Base-by-base conservation (phyloP, 2,888 invertebrate genomes). In the Anthophora plumipes region DNA sequence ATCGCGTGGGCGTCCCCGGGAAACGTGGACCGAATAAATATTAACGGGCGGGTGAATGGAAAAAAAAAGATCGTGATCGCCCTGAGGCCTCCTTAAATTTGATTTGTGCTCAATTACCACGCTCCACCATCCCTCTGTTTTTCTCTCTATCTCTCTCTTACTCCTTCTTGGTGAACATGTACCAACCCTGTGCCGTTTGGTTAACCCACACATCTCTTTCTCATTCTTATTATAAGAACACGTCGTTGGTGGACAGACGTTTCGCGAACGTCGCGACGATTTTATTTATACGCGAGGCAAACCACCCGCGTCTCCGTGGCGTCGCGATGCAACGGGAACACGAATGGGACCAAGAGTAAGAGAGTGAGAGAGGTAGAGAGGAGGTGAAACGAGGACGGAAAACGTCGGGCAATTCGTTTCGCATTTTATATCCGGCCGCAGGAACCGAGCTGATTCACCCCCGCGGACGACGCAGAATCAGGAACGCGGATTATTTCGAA, bases 61-160 rank as follows among this genome's bases (percentile, higher is more conserved):
- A 79, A 77, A 63, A 79, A 77, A 63, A n/a, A n/a, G n/a, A 69
- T 70, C 60, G 43, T 6, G 57, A 57, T 52, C 61, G 72, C 55
- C 22, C n/a, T 59, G 52, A 31, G 78, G 89, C 89, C 92, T 91
- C 90, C 93, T 92, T 92, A 92, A 92, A 92, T 91, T 91, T 93
- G 93, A 93, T 93, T 93, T 93, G 93, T 93, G 93, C 91, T 92
- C 93, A 93, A 93, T 93, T 93, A 93, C 92, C 90, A 90, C 79
- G 89, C 89, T 82, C 74, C 46, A 17, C 80, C 87, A 41, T 46
- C 46, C 22, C 54, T 41, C 60, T n/a, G n/a, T n/a, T n/a, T n/a
- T n/a, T n/a, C n/a, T n/a, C n/a, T n/a, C n/a, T n/a, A n/a, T n/a
- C n/a, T n/a, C n/a, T n/a, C n/a, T n/a, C n/a, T n/a, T n/a, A n/a